Evolutionary conservation across 2,113 vertebrate genomes (phyloP).

Genomic region (Sylvietta virens): DNA sequence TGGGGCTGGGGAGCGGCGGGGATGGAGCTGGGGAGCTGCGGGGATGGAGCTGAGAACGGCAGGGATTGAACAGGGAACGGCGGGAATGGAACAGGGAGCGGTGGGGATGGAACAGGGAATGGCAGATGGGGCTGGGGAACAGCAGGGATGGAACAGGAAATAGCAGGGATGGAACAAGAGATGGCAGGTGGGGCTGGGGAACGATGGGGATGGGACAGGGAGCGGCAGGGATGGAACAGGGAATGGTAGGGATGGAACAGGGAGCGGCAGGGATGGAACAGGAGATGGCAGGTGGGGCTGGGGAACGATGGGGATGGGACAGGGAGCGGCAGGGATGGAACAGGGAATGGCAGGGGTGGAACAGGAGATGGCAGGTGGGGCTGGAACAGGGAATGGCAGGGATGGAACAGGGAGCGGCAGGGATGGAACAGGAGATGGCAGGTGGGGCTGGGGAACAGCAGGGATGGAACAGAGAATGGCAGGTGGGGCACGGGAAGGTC

Average conservation of each 20-base stretch:
- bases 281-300: neutral
- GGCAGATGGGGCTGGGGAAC: too few species aligned
- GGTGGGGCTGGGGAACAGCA: neutral
- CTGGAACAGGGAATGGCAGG: too few species aligned
- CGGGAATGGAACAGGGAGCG: accelerated
- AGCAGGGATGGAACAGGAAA: neutral
- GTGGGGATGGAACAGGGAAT: neutral
- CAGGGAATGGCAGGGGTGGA: accelerated
- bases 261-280: too few species aligned
- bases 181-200: neutral
- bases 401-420: accelerated
- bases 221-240: accelerated
- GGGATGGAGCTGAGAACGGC: neutral
- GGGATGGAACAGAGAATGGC: neutral
- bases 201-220: too few species aligned
- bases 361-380: neutral
- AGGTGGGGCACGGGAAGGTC: neutral
- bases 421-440: accelerated
- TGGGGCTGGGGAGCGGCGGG: neutral
- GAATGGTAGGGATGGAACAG: accelerated
- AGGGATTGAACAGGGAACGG: too few species aligned
- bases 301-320: too few species aligned
- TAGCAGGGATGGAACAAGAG: accelerated
- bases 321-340: neutral
- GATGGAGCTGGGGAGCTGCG: accelerated